These are phyloP conservation scores for Oxyscelio sp. DNA, from an alignment of 2,888 invertebrate genomes.

Conservation along the genomic window DNA sequence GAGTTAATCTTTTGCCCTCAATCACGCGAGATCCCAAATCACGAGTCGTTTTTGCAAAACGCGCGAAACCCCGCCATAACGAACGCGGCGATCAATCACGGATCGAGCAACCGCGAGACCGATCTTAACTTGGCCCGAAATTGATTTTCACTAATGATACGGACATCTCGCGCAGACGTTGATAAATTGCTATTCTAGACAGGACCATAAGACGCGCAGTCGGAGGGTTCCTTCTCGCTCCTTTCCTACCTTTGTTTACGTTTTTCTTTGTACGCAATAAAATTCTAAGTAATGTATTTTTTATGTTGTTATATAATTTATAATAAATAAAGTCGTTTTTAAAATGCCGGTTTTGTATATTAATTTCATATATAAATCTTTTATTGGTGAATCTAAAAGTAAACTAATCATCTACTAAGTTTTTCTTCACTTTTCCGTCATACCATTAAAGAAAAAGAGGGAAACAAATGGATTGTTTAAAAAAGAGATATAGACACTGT, in stretches of 20 bases:
- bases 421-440: no score
- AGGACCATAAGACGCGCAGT: slow-evolving; percentile 17
- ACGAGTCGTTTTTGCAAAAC: not conserved
- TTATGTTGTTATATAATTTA: no score
- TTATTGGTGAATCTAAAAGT: no score
- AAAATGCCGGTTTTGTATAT: no score
- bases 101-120: not conserved
- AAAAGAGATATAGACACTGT: no score
- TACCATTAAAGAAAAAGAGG: no score
- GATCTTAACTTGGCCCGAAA: not conserved
- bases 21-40: slow-evolving; percentile 24
- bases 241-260: not conserved
- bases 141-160: slow-evolving; percentile 46
- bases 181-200: slow-evolving; percentile 35
- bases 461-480: no score
- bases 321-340: no score
- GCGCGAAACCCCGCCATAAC: not conserved
- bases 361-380: no score
- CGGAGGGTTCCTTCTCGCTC: not conserved
- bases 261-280: not conserved
- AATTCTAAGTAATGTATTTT: no score
- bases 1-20: slow-evolving; percentile 52
- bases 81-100: slow-evolving; percentile 20
- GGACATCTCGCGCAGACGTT: slow-evolving; percentile 32
- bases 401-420: no score